Conservation (phyloP, 2,113 vertebrate species). For the Eurystomus gularis region DNA sequence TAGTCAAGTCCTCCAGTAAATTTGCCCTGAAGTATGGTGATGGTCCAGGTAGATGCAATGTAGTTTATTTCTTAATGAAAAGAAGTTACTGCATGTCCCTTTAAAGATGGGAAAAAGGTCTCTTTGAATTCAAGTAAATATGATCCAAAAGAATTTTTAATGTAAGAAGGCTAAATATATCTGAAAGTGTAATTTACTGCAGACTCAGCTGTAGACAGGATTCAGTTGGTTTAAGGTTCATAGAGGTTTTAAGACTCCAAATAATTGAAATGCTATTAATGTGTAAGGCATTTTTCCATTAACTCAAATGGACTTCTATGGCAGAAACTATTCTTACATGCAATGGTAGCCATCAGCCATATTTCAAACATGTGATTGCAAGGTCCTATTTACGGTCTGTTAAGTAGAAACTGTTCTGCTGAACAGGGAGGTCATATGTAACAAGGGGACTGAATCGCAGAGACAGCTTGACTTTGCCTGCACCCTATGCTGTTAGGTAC, state of each 20-base stretch:
- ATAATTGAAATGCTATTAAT: neutral
- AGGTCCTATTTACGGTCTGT: neutral
- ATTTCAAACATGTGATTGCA: neutral
- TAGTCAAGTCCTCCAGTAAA: neutral
- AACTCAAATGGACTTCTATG: neutral
- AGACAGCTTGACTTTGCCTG: neutral
- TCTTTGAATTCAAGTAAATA: neutral
- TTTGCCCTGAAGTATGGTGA: neutral
- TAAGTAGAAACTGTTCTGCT: neutral
- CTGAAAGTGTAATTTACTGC: neutral
- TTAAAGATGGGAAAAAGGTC: neutral
- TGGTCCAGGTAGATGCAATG: neutral
- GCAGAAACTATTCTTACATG: neutral
- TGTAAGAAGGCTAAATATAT: neutral
- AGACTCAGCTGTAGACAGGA: neutral
- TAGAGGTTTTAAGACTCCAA: neutral
- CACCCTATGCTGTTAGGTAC: neutral
- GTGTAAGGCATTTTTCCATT: neutral
- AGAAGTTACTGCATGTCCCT: neutral
- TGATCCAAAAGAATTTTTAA: neutral
- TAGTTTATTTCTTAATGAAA: neutral
- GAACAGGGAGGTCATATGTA: neutral
- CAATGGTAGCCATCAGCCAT: neutral
- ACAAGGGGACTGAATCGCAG: neutral
- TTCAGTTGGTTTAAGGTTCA: neutral